Base-by-base conservation (phyloP, 2,888 invertebrate genomes). In the Polylopha cassiicola region DNA sequence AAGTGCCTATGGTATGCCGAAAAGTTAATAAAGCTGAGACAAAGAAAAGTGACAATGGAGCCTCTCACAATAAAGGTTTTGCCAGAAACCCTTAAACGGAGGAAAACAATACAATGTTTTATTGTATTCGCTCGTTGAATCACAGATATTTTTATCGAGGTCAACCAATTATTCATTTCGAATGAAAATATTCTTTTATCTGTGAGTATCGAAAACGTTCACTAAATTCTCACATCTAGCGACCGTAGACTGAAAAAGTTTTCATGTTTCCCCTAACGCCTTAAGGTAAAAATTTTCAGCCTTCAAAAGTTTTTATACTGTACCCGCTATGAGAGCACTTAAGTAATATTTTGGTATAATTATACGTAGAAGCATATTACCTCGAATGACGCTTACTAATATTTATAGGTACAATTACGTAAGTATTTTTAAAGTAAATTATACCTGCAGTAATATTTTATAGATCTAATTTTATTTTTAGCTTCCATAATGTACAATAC, bases 241-340 rank as follows among this genome's bases (percentile, higher is more conserved):
- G 9, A 16, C 16, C 6, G 7, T 47, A 46, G 46, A 49, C 52
- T 52, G 34, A 43, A 48, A 51, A 55, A 64, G 55, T 61, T 61
- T 58, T 53, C 56, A 61, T 62, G 61, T 61, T 56, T 61, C 41
- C 39, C 39, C 38, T 46, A 44, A 37, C 27, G 32, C 13, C 47
- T 44, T 49, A 38, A 48, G 45, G 50, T 43, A 52, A 46, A 39
- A 21, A 17, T 36, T 52, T 58, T 53, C 47, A 47, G 37, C 42
- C 46, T 54, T 49, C 50, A 47, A 54, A 55, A 46, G 49, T 18
- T 1, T 23, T 30, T 52, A 57, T 60, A 48, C 54, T 52, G 49
- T 48, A 20, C 48, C n/a, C n/a, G n/a, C n/a, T n/a, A n/a, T n/a
- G n/a, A 24, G n/a, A n/a, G n/a, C 18, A 8, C 14, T 29, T 8